A percentile compares a stretch with the other conserved stretches of the same genome.
These are phyloP conservation scores for Psittacula echo DNA, from an alignment of 2,797 vertebrate species.

Conservation along the genomic window DNA sequence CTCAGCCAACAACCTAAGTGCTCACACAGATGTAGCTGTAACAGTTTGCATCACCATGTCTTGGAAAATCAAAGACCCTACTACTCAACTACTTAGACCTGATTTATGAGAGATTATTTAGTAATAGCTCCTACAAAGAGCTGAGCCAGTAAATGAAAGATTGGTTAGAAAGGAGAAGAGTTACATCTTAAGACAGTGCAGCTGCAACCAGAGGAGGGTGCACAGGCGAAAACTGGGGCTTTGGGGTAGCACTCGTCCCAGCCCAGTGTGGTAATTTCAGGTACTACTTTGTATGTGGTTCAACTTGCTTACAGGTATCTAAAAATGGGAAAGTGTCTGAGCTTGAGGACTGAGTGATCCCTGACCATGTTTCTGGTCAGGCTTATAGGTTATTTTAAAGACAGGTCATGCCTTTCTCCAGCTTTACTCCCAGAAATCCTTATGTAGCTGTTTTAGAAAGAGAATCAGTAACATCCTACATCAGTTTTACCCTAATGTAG, in stretches of 20 bases:
- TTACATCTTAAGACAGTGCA: neutral
- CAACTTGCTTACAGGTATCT: neutral
- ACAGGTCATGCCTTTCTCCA: neutral
- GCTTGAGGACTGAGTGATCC: neutral
- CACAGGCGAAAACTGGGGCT: neutral
- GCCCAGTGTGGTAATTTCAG: neutral
- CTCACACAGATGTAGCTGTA: neutral
- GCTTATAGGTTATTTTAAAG: neutral
- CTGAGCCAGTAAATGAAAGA: neutral
- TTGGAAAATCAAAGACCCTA: neutral
- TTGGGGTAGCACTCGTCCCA: accelerated
- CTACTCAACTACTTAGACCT: neutral
- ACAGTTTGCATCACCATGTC: neutral
- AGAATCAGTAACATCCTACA: neutral
- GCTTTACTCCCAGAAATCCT: neutral
- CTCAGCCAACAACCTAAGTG: neutral
- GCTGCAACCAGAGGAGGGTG: neutral
- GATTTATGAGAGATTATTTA: neutral
- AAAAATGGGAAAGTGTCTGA: neutral
- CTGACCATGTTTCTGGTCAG: neutral
- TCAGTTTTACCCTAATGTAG: neutral
- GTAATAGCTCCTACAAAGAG: neutral
- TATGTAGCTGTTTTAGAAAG: neutral
- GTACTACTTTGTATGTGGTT: neutral
- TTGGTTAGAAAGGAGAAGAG: neutral